Conservation (phyloP, 1,140 invertebrate species). For the Heliconius melpomene region DNA sequence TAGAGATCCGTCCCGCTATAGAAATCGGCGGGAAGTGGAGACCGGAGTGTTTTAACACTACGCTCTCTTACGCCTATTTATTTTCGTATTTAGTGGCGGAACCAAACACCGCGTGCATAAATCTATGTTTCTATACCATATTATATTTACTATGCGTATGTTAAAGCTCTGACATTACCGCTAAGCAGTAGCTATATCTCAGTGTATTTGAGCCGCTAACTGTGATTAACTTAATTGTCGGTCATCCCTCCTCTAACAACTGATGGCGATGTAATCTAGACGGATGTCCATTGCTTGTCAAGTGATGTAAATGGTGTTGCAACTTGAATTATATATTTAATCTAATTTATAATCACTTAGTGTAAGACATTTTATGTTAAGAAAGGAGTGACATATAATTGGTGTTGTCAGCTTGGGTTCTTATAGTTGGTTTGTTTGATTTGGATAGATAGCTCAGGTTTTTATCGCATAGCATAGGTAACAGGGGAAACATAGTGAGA, state of each 20-base stretch:
- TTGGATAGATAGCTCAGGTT: background rate
- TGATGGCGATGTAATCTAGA: conserved; percentile 26
- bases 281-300: conserved; percentile 24
- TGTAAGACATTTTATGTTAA: background rate
- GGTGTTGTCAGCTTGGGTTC: background rate
- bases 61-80: too few species aligned
- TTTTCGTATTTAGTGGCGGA: too few species aligned
- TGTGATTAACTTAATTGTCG: conserved; percentile 14
- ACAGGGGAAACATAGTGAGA: too few species aligned
- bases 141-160: too few species aligned
- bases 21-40: too few species aligned
- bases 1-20: too few species aligned
- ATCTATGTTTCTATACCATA: too few species aligned
- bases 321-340: conserved; percentile 20
- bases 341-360: conserved; percentile 3
- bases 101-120: too few species aligned
- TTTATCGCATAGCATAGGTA: background rate
- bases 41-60: too few species aligned
- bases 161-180: too few species aligned
- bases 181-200: background rate
- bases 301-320: conserved; percentile 24
- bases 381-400: background rate
- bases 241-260: background rate
- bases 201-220: background rate
- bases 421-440: background rate